Percentiles rank a stretch among this genome's conserved stretches.
phyloP scores from a whole-genome alignment of 2,113 vertebrate species.

The Ranitomeya imitator region DNA sequence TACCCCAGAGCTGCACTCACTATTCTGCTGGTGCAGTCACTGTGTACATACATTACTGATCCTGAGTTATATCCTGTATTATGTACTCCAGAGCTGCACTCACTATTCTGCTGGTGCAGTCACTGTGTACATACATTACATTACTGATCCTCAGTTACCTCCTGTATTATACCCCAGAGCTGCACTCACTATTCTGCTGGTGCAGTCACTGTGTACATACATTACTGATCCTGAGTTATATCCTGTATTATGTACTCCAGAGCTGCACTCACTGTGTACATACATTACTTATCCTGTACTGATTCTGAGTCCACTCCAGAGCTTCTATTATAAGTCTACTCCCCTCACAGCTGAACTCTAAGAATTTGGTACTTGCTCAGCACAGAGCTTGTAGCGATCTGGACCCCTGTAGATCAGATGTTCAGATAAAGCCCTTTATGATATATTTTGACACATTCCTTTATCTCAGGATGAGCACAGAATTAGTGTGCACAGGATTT shows the following conservation, averaged over 20 bases:
- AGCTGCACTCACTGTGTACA: slow-evolving; percentile 13
- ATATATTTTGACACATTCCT: too few relatives aligned
- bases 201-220: slow-evolving; percentile 8
- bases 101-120: not conserved
- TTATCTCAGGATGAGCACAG: too few relatives aligned
- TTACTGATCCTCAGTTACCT: not conserved
- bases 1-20: not conserved
- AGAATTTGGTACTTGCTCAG: too few relatives aligned
- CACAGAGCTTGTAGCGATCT: too few relatives aligned
- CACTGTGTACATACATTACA: slow-evolving; percentile 2
- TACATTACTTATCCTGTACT: slow-evolving; percentile 8
- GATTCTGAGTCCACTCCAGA: not conserved
- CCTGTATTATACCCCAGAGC: slow-evolving; percentile 17
- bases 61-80: not conserved
- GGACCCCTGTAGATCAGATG: too few relatives aligned
- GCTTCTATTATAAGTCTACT: not conserved
- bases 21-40: not conserved
- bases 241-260: slow-evolving; percentile 16
- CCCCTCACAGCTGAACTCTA: too few relatives aligned
- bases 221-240: slow-evolving; percentile 17
- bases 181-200: slow-evolving; percentile 18
- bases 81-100: slow-evolving; percentile 19
- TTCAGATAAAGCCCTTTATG: too few relatives aligned
- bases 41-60: slow-evolving; percentile 2
- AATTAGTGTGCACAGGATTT: too few relatives aligned